These are phyloP conservation scores for Epiblema foenella DNA, from an alignment of 2,888 invertebrate genomes.

Conservation along the genomic window DNA sequence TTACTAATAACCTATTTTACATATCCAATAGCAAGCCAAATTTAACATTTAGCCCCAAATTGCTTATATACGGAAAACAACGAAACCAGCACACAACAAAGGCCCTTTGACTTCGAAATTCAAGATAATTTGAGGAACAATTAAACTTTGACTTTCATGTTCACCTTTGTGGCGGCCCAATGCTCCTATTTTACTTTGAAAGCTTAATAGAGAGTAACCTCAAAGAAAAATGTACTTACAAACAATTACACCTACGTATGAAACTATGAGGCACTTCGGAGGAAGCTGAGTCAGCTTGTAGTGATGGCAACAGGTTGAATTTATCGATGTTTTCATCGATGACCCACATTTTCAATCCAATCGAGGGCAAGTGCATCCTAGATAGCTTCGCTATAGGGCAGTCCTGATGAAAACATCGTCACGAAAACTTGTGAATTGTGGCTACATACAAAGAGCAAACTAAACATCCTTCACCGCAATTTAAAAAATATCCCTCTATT, in stretches of 20 bases:
- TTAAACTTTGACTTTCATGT: constrained; percentile 75
- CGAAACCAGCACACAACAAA: constrained; percentile 27
- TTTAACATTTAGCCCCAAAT: constrained; percentile 20
- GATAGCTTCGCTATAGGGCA: too few relatives aligned
- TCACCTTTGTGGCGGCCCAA: constrained; percentile 78
- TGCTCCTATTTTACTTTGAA: constrained; percentile 82
- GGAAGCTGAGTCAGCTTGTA: constrained; percentile 76
- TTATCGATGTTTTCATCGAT: constrained; percentile 50
- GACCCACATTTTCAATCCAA: neutral
- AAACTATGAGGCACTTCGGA: constrained; percentile 78
- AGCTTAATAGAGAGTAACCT: constrained; percentile 84
- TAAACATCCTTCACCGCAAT: too few relatives aligned
- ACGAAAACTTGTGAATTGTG: too few relatives aligned
- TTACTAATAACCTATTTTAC: neutral
- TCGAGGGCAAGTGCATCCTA: too few relatives aligned
- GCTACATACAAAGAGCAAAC: too few relatives aligned
- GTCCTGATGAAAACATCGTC: too few relatives aligned
- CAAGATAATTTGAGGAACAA: constrained; percentile 83
- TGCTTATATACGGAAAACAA: constrained; percentile 27
- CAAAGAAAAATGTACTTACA: constrained; percentile 84
- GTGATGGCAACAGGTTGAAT: constrained; percentile 52
- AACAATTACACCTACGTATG: constrained; percentile 83
- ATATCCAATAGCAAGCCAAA: neutral
- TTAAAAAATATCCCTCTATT: too few relatives aligned
- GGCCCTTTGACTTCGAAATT: constrained; percentile 74